These are phyloP conservation scores for Colinus virginianus DNA, from an alignment of 2,113 vertebrate genomes.

Conservation along the genomic window DNA sequence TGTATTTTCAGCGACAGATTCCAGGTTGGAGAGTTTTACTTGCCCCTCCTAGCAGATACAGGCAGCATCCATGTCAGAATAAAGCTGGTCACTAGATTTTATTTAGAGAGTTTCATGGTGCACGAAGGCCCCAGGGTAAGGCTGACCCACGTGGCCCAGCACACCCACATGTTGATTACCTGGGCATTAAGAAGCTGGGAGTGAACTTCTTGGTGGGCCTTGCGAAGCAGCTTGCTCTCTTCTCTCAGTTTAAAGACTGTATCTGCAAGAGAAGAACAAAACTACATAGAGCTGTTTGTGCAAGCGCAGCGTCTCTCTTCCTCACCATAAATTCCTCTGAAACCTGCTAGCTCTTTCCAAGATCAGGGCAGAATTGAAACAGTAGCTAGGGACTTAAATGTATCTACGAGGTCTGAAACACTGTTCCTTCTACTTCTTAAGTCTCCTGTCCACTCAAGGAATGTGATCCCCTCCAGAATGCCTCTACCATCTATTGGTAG, in stretches of 20 bases:
- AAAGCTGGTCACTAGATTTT: background rate
- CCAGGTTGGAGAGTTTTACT: background rate
- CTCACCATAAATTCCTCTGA: background rate
- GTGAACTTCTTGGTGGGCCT: conserved; percentile 77
- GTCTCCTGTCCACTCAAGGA: no score
- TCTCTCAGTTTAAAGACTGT: conserved; percentile 72
- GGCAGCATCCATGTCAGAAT: background rate
- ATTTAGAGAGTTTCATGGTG: background rate
- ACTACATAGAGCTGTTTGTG: fast-evolving
- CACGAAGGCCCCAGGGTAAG: background rate
- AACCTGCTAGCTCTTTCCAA: background rate
- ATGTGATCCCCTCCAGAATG: no score
- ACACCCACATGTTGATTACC: conserved; percentile 6
- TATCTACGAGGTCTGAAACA: no score
- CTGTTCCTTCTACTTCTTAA: no score
- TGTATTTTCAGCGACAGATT: background rate
- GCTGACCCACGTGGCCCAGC: background rate
- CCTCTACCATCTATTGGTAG: no score
- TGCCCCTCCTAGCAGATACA: background rate
- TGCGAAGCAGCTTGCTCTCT: conserved; percentile 77
- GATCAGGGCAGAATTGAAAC: no score
- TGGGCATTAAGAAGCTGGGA: conserved; percentile 73
- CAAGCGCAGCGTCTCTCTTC: background rate
- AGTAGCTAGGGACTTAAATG: no score
- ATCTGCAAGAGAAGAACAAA: conserved; percentile 55